phyloP scores from a whole-genome alignment of 2,113 vertebrate genomes.

The Noturus placidus region DNA sequence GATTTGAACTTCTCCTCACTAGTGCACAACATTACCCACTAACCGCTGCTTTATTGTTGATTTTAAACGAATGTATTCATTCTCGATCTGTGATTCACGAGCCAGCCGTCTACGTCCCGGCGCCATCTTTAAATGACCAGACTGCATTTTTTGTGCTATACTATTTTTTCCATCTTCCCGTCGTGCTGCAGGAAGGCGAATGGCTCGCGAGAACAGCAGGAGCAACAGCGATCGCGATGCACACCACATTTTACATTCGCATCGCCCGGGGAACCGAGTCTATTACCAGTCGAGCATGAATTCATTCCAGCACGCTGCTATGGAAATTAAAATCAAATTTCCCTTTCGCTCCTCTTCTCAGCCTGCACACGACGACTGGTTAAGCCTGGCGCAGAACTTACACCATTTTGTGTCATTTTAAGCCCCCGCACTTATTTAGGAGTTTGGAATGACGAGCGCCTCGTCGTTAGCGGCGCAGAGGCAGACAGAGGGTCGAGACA shows the following conservation, averaged over 20 bases:
- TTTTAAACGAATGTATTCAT: not conserved
- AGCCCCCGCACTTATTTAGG: not conserved
- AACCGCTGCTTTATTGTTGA: no score
- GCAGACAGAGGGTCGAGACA: not conserved
- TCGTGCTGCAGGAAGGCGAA: not conserved
- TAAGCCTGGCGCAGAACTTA: not conserved
- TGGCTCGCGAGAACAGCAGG: not conserved
- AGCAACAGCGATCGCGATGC: conserved; percentile 3
- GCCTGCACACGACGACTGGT: not conserved
- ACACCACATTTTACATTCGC: conserved; percentile 36
- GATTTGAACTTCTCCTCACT: not conserved
- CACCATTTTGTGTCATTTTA: conserved; percentile 8
- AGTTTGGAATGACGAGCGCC: not conserved
- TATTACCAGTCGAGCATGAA: conserved; percentile 35
- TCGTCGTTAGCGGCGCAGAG: not conserved
- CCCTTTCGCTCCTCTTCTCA: not conserved
- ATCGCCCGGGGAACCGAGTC: conserved; percentile 36
- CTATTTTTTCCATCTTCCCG: not conserved
- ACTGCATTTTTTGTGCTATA: not conserved
- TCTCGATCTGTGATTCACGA: not conserved
- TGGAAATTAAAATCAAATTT: conserved; percentile 34
- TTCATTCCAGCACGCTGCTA: conserved; percentile 23
- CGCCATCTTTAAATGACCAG: not conserved
- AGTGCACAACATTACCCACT: not conserved
- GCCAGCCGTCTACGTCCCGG: not conserved